A percentile compares a stretch with the other conserved stretches of the same genome.
These are phyloP conservation scores for Theretra japonica DNA, from an alignment of 2,888 invertebrate genomes.

Conservation along the genomic window DNA sequence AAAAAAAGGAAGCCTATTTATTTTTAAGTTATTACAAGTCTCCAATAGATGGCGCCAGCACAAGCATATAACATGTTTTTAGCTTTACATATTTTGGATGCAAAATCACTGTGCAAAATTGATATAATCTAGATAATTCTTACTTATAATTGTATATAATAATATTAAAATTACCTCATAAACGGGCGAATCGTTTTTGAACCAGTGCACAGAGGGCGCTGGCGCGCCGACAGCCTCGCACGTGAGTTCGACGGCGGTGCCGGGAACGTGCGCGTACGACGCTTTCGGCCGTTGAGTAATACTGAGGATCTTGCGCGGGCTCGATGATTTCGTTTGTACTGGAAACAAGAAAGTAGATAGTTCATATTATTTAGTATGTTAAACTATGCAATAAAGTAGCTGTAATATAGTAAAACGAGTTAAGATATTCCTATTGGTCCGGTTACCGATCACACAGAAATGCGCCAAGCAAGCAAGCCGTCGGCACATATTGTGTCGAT, in stretches of 20 bases:
- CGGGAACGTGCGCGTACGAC: constrained; percentile 72
- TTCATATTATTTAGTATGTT: not conserved
- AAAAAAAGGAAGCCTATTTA: not conserved
- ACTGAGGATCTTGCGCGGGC: constrained; percentile 51
- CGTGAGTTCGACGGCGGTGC: constrained; percentile 87
- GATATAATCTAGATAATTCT: too few species aligned
- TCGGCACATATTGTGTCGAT: too few species aligned
- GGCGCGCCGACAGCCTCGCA: constrained; percentile 93
- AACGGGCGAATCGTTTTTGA: constrained; percentile 88
- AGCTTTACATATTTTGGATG: too few species aligned
- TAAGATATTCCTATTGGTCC: too few species aligned
- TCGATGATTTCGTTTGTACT: constrained; percentile 46
- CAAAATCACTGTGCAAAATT: too few species aligned
- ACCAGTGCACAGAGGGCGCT: constrained; percentile 93
- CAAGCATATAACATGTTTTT: not conserved
- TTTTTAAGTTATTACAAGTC: not conserved
- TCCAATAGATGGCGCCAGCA: too few species aligned
- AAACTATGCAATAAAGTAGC: too few species aligned
- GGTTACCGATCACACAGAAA: too few species aligned
- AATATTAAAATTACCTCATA: constrained; percentile 84
- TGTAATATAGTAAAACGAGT: too few species aligned
- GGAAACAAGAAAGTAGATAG: constrained; percentile 30
- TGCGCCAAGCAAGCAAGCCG: too few species aligned
- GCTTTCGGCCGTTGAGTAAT: constrained; percentile 69
- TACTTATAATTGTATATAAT: not conserved